phyloP scores from a whole-genome alignment of 2,797 vertebrate species.

The Cirrhinus molitorella region DNA sequence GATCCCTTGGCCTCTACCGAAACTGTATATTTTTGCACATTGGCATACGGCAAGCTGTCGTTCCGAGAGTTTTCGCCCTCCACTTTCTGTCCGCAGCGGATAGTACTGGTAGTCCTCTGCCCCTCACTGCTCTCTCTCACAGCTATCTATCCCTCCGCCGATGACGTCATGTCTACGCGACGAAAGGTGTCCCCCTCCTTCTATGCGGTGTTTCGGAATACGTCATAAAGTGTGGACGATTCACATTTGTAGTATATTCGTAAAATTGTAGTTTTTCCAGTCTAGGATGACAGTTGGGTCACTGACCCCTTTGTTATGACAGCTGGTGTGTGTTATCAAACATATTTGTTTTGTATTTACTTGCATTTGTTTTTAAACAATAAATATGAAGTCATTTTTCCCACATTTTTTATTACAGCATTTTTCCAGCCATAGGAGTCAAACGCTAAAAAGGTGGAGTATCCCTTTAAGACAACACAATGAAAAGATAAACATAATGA shows the following conservation, averaged over 20 bases:
- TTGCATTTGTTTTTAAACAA: not conserved
- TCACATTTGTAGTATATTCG: not conserved
- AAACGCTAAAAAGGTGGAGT: not conserved
- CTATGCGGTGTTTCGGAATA: constrained; percentile 13
- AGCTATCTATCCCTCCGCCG: constrained; percentile 78
- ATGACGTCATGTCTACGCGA: constrained; percentile 67
- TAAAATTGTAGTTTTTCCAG: not conserved
- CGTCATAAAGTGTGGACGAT: constrained; percentile 11
- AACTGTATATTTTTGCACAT: constrained; percentile 81
- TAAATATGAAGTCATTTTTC: not conserved
- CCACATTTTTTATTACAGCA: not conserved
- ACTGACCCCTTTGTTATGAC: not conserved
- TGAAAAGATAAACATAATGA: not conserved
- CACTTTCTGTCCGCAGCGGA: constrained; percentile 63
- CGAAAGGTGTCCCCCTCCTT: constrained; percentile 23
- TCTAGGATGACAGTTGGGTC: not conserved
- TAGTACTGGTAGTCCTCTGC: constrained; percentile 67
- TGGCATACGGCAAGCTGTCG: constrained; percentile 70
- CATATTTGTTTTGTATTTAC: not conserved
- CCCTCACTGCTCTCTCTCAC: constrained; percentile 67
- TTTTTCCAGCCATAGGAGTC: not conserved
- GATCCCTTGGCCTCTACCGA: constrained; percentile 73
- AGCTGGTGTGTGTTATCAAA: not conserved
- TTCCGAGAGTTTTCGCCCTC: constrained; percentile 65
- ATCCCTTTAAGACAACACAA: not conserved